A percentile compares a stretch with the other conserved stretches of the same genome.
Evolutionary conservation across 2,113 vertebrate genomes (phyloP).

Genomic region (Rafetus swinhoei): DNA sequence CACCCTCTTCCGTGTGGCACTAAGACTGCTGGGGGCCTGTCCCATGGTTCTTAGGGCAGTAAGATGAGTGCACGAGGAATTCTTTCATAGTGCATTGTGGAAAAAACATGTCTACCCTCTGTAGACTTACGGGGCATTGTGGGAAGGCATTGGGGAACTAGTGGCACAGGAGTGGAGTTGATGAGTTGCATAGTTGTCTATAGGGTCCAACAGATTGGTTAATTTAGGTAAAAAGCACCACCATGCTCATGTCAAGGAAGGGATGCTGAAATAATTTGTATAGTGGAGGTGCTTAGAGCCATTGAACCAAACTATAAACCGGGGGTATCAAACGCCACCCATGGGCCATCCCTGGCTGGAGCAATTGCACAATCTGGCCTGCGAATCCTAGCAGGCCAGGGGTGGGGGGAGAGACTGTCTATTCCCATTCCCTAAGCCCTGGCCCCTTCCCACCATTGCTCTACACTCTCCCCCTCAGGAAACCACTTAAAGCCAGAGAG

Average conservation of each 20-base stretch:
- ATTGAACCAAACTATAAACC: too few species aligned
- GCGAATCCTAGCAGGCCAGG: too few species aligned
- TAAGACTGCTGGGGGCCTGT: neutral
- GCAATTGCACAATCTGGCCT: too few species aligned
- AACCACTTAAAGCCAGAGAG: too few species aligned
- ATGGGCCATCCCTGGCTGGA: too few species aligned
- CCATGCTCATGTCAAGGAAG: neutral
- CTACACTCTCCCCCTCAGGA: too few species aligned
- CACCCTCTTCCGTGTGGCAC: rapidly evolving
- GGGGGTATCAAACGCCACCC: too few species aligned
- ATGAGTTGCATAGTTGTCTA: neutral
- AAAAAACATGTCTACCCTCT: neutral
- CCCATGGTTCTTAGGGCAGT: neutral
- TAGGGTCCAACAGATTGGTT: neutral
- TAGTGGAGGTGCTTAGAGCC: too few species aligned
- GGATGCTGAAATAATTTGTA: too few species aligned
- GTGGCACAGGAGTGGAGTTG: neutral
- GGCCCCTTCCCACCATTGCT: too few species aligned
- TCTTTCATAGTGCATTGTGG: neutral
- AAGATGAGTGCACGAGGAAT: neutral
- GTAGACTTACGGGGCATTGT: rapidly evolving
- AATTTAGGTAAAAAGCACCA: neutral
- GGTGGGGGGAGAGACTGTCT: too few species aligned
- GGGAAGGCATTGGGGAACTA: neutral
- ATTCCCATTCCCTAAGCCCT: too few species aligned